Evolutionary conservation across 2,888 invertebrate species (phyloP).

Genomic region (Ennomos erosarius): DNA sequence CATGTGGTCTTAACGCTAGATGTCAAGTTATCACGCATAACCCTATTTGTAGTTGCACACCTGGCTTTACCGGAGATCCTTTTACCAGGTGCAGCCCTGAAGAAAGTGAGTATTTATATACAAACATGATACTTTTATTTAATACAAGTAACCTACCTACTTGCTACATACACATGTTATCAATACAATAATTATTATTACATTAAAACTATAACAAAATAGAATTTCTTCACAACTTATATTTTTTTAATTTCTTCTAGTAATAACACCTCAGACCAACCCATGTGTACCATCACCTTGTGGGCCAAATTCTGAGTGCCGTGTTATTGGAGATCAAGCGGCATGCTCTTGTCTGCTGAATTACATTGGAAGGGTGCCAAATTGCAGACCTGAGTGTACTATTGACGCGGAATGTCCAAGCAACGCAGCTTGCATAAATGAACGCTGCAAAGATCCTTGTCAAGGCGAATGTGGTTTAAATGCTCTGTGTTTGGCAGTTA

Average conservation of each 20-base stretch:
- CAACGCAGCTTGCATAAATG: slow-evolving; percentile 92
- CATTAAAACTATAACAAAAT: not conserved
- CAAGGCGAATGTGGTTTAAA: slow-evolving; percentile 91
- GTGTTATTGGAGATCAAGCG: slow-evolving; percentile 92
- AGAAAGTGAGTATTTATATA: slow-evolving; percentile 78
- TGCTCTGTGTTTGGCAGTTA: slow-evolving; percentile 93
- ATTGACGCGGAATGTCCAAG: slow-evolving; percentile 92
- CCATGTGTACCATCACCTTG: slow-evolving; percentile 93
- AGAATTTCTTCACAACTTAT: not conserved
- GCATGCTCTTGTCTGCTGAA: slow-evolving; percentile 93
- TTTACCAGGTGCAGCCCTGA: slow-evolving; percentile 88
- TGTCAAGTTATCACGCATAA: slow-evolving; percentile 95
- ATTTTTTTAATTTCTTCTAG: slow-evolving; percentile 44
- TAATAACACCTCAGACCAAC: slow-evolving; percentile 70
- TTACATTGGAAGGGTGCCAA: slow-evolving; percentile 93
- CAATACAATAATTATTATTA: not conserved
- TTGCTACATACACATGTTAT: not conserved
- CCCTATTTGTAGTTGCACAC: slow-evolving; percentile 93
- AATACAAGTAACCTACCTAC: not conserved
- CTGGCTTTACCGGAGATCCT: slow-evolving; percentile 92
- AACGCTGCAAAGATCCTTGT: slow-evolving; percentile 94
- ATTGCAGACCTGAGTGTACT: slow-evolving; percentile 93
- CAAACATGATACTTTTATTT: too few relatives aligned
- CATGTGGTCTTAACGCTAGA: slow-evolving; percentile 92
- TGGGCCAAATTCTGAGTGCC: slow-evolving; percentile 93